phyloP scores from a whole-genome alignment of 1,140 invertebrate genomes.

The Plectrocnemia conspersa region DNA sequence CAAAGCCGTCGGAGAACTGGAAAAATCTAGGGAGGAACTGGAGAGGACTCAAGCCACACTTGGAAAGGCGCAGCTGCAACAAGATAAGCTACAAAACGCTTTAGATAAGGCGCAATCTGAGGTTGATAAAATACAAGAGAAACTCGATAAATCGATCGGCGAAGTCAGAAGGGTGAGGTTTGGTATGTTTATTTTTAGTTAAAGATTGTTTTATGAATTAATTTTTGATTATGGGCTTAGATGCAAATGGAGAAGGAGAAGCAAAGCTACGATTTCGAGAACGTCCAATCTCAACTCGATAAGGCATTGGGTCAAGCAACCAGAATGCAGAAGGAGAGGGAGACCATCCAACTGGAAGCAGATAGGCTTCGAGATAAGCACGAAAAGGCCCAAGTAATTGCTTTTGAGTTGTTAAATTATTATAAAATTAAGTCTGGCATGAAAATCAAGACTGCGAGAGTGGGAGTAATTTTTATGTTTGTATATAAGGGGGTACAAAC shows the following conservation, averaged over 20 bases:
- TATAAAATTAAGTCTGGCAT: conserved; percentile 3
- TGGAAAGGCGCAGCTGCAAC: conserved; percentile 83
- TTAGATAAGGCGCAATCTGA: conserved; percentile 87
- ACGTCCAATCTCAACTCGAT: conserved; percentile 83
- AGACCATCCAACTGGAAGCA: conserved; percentile 75
- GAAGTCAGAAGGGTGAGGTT: conserved; percentile 73
- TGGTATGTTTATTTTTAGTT: neutral
- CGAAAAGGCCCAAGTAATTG: conserved; percentile 78
- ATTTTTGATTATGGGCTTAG: conserved; percentile 44
- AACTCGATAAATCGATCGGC: conserved; percentile 70
- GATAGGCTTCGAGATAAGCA: conserved; percentile 84
- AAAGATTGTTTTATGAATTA: neutral
- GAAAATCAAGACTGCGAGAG: too few species aligned
- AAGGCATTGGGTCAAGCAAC: conserved; percentile 81
- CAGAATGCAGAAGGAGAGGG: conserved; percentile 83
- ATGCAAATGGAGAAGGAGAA: conserved; percentile 89
- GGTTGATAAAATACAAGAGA: conserved; percentile 84
- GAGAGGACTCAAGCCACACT: conserved; percentile 83
- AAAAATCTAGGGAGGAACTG: conserved; percentile 86
- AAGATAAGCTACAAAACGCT: conserved; percentile 83
- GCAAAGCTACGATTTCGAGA: conserved; percentile 81
- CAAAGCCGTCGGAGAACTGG: conserved; percentile 75
- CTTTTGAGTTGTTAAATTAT: conserved; percentile 7
- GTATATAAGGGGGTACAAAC: neutral
- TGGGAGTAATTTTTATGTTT: too few species aligned